These are phyloP conservation scores for Clytia hemisphaerica DNA, from an alignment of 30 jellyfish, hydroid and myxozoan species.

Conservation along the genomic window DNA sequence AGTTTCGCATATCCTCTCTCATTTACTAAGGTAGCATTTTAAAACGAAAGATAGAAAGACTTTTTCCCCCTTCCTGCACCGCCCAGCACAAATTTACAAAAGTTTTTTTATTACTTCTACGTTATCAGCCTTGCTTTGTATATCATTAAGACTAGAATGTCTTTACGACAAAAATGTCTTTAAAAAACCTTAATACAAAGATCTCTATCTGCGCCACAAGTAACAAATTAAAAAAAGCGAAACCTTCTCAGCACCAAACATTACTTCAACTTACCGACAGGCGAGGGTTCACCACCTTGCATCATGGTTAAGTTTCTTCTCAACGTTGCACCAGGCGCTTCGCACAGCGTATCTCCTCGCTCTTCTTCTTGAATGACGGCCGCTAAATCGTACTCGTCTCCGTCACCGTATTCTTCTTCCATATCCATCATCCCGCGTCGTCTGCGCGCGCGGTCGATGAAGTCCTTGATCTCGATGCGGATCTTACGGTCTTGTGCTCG, in stretches of 20 bases:
- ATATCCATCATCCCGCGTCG: conserved; percentile 81
- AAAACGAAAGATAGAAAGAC: no score
- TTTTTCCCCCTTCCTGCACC: no score
- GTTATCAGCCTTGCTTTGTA: no score
- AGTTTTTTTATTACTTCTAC: no score
- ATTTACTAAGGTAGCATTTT: no score
- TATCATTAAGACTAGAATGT: background rate
- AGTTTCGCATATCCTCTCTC: no score
- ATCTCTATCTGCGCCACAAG: background rate
- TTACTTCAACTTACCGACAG: conserved; percentile 34
- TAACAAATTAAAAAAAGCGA: background rate
- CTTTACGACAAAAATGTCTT: background rate
- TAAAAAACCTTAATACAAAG: background rate
- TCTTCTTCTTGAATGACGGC: conserved; percentile 87
- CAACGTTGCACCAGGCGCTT: conserved; percentile 97
- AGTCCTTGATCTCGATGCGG: conserved; percentile 87
- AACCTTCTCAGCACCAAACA: background rate
- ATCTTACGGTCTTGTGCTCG: conserved; percentile 87
- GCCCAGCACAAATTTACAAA: no score
- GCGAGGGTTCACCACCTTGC: conserved; percentile 99
- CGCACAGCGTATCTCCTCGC: conserved; percentile 92
- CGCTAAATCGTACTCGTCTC: conserved; percentile 80
- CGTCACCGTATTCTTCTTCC: conserved; percentile 89
- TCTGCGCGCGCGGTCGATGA: conserved; percentile 93
- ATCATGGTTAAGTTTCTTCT: conserved; percentile 92